Evolutionary conservation across 2,113 vertebrate species (phyloP).

Genomic region (Malurus elegans): DNA sequence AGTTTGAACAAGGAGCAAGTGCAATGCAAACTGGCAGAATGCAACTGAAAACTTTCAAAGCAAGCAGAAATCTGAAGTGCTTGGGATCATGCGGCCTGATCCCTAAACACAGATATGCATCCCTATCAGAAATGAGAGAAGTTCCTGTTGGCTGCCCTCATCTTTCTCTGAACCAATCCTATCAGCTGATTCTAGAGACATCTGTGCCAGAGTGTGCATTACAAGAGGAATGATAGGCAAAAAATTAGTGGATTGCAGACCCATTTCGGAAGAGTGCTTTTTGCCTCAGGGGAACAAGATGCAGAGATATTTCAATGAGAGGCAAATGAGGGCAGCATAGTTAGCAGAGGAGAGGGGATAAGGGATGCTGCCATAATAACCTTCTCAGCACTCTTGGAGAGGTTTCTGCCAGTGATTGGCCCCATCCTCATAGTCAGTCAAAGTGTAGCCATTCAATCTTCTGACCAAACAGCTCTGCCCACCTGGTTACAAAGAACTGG

Average conservation of each 20-base stretch:
- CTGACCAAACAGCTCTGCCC: background rate
- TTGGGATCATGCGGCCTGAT: background rate
- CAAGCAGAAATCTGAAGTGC: background rate
- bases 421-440: background rate
- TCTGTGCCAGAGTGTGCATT: fast-evolving
- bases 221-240: background rate
- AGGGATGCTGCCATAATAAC: background rate
- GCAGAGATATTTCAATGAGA: background rate
- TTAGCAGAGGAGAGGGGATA: background rate
- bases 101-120: background rate
- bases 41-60: background rate
- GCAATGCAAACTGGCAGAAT: background rate
- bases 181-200: background rate
- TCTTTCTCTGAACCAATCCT: background rate
- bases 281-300: background rate
- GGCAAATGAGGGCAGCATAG: background rate
- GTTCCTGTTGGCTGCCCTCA: background rate
- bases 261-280: background rate
- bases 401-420: background rate
- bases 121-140: background rate
- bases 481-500: background rate
- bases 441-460: background rate
- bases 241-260: background rate
- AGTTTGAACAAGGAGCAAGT: background rate
- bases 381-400: background rate